These are phyloP conservation scores for Falcaria lacertinaria DNA, from an alignment of 2,888 invertebrate species.

Conservation along the genomic window DNA sequence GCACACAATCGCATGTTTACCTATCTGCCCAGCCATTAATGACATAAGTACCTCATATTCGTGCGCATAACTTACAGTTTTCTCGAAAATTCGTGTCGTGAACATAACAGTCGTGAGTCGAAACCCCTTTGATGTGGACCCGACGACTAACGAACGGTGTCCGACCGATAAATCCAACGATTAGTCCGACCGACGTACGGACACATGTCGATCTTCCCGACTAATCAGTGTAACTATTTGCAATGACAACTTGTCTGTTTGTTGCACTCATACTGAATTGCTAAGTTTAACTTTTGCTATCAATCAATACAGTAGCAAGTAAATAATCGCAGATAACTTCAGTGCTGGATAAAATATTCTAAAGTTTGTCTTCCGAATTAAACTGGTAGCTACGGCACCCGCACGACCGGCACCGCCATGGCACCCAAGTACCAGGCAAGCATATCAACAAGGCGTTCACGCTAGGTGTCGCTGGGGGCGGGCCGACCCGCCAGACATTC, in stretches of 20 bases:
- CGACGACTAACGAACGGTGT: slow-evolving; percentile 64
- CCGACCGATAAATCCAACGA: slow-evolving; percentile 42
- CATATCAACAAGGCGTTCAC: slow-evolving; percentile 71
- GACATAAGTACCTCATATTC: slow-evolving; percentile 51
- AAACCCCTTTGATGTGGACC: slow-evolving; percentile 60
- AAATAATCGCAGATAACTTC: background rate
- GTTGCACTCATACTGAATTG: slow-evolving; percentile 6
- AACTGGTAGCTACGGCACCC: background rate
- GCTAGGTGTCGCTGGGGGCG: slow-evolving; percentile 65
- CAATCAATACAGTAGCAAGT: slow-evolving; percentile 3
- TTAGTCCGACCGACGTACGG: slow-evolving; percentile 43
- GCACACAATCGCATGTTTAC: slow-evolving; percentile 20
- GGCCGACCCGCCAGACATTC: slow-evolving; percentile 68
- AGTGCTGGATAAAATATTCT: too few relatives aligned
- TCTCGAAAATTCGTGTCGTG: slow-evolving; percentile 64
- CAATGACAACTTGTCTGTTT: slow-evolving; percentile 36
- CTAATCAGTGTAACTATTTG: slow-evolving; percentile 45
- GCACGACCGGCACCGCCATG: slow-evolving; percentile 41
- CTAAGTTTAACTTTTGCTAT: slow-evolving; percentile 10
- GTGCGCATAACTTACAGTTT: slow-evolving; percentile 61
- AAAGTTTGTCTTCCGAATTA: background rate
- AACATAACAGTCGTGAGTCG: slow-evolving; percentile 64
- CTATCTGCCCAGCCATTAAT: slow-evolving; percentile 24
- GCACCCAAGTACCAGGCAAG: slow-evolving; percentile 62
- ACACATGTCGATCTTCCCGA: slow-evolving; percentile 32